A percentile compares a stretch with the other conserved stretches of the same genome.
These are phyloP conservation scores for Drosophila triauraria DNA, from an alignment of 1,140 invertebrate species.

Conservation along the genomic window DNA sequence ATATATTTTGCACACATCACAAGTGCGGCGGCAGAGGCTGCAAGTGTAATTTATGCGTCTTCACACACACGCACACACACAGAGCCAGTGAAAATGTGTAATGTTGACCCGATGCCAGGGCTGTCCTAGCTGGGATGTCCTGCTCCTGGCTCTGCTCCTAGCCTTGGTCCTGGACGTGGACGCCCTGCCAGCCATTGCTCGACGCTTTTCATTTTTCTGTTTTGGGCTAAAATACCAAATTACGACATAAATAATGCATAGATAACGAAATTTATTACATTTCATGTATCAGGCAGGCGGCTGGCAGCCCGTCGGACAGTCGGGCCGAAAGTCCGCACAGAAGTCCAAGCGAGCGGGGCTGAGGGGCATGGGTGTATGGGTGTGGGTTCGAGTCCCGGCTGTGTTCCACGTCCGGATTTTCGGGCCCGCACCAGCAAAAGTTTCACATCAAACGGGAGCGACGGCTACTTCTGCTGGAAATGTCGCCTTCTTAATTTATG, in stretches of 20 bases:
- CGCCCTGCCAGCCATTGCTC: slow-evolving; percentile 58
- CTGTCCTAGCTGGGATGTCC: slow-evolving; percentile 23
- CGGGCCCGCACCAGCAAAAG: slow-evolving; percentile 36
- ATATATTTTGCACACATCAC: slow-evolving; percentile 57
- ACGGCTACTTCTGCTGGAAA: slow-evolving; percentile 47
- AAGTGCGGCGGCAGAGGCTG: slow-evolving; percentile 48
- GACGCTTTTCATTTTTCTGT: slow-evolving; percentile 82
- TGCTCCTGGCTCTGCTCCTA: slow-evolving; percentile 3
- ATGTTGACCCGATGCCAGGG: slow-evolving; percentile 72
- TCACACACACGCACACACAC: slow-evolving; percentile 30
- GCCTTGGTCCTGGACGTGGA: slow-evolving; percentile 19
- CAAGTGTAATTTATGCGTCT: slow-evolving; percentile 82
- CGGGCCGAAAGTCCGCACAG: slow-evolving; percentile 32
- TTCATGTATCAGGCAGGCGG: slow-evolving; percentile 75
- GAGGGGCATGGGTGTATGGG: background rate
- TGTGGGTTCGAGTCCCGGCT: slow-evolving; percentile 4
- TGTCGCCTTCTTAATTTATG: slow-evolving; percentile 78
- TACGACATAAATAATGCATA: slow-evolving; percentile 84
- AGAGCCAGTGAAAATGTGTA: slow-evolving; percentile 70
- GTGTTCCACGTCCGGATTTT: slow-evolving; percentile 53
- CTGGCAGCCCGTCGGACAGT: slow-evolving; percentile 12
- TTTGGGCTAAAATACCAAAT: slow-evolving; percentile 84
- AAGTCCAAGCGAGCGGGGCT: slow-evolving; percentile 4
- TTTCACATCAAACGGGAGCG: slow-evolving; percentile 50
- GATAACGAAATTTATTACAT: slow-evolving; percentile 84